Evolutionary conservation across 2,888 invertebrate species (phyloP).

Genomic region (Mythimna lalbum): DNA sequence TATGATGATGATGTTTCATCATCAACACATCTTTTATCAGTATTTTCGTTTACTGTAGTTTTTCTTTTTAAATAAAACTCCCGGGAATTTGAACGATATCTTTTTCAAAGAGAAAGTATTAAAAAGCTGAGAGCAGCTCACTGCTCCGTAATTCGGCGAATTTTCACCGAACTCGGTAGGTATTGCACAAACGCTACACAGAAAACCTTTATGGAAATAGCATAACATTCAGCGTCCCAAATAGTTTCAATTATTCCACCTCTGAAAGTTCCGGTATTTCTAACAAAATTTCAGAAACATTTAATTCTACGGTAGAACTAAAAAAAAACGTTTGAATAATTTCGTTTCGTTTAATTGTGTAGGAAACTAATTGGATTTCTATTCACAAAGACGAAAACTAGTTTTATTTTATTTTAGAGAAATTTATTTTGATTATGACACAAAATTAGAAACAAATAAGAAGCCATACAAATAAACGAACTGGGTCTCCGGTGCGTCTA

Average conservation of each 20-base stretch:
- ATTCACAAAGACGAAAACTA: background rate
- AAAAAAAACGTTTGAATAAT: conserved; percentile 9
- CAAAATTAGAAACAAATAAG: background rate
- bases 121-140: background rate
- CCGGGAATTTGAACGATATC: background rate
- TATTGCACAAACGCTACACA: conserved; percentile 29
- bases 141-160: conserved; percentile 22
- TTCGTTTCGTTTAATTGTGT: conserved; percentile 17
- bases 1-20: background rate
- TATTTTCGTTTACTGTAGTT: no score
- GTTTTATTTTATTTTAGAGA: conserved; percentile 17
- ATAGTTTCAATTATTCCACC: conserved; percentile 52
- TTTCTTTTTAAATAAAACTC: background rate
- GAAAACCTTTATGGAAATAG: conserved; percentile 59
- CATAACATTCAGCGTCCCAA: conserved; percentile 41
- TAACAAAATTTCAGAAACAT: conserved; percentile 11
- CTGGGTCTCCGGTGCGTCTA: no score
- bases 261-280: conserved; percentile 30
- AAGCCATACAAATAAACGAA: no score
- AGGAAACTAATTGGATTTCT: background rate
- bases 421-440: background rate
- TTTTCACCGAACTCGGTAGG: conserved; percentile 22
- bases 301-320: conserved; percentile 14
- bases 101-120: background rate
- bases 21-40: no score